Evolutionary conservation across 1,140 invertebrate species (phyloP), one percentile per base, ranked within the genome.

Genomic region (Phocides pigmalion): DNA sequence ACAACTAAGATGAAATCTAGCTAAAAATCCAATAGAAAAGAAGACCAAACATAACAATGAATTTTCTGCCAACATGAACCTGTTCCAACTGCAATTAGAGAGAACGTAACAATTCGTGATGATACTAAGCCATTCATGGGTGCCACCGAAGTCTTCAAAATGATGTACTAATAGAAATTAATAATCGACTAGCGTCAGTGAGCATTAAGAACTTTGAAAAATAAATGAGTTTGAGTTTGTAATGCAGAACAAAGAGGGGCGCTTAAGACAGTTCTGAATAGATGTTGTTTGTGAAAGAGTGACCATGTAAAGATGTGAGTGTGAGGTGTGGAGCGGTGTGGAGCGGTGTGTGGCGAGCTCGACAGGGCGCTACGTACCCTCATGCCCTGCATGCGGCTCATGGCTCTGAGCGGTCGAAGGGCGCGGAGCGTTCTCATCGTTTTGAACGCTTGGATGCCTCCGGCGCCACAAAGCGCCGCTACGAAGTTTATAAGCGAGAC

Each of bases 361-460:
- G 62, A 72, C 77, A 77, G 80, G 82, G 83, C 68, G 78, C 83
- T 90, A 96, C 96, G 94, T 97, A 98, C 97, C 95, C 97, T 96
- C 97, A 98, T 98, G 93, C 97, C 97, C 95, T 98, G 97, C 97
- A 98, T 98, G 93, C 97, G 95, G 93, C 97, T 98, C 96, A 98
- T 97, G 90, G 97, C 97, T 93, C 97, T 96, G 92, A 98, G 94
- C 87, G 97, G 97, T 91, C 97, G 95, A 92, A 98, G 95, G 91
- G 97, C 97, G 93, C 97, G 95, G 86, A 98, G 94, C 83, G 97
- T 98, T 95, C 97, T 93, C 97, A 98, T 98, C 91, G 97, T 98
- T 96, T 98, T 98, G 96, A 98, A 98, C 92, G 97, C 97, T 95
- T 98, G 97, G 95, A 98, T 98, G 93, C 97, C 97, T 90, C 97